These are phyloP conservation scores for Nerophis ophidion DNA, from an alignment of 2,113 vertebrate genomes.

Conservation along the genomic window DNA sequence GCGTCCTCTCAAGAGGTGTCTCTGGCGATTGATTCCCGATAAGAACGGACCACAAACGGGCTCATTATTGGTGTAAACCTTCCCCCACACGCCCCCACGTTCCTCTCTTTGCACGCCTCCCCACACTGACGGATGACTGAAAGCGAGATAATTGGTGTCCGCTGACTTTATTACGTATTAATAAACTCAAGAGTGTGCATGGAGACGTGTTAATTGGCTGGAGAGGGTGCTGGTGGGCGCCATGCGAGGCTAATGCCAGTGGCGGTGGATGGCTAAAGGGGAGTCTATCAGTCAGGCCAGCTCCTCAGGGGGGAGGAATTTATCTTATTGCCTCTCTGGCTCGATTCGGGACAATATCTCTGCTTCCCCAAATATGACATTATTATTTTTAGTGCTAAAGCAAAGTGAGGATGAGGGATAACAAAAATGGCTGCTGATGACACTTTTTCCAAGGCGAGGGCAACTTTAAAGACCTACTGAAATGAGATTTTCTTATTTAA, in stretches of 20 bases:
- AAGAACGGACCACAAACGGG: slow-evolving; percentile 31
- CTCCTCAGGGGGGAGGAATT: slow-evolving; percentile 35
- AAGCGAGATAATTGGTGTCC: slow-evolving; percentile 40
- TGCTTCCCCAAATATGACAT: background rate
- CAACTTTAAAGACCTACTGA: too few species aligned
- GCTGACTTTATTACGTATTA: slow-evolving; percentile 42
- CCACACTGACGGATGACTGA: slow-evolving; percentile 14
- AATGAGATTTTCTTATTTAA: too few species aligned
- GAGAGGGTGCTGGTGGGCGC: slow-evolving; percentile 30
- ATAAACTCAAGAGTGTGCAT: slow-evolving; percentile 37
- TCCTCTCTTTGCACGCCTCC: slow-evolving; percentile 4
- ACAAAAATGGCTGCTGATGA: background rate
- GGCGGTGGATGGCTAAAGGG: background rate
- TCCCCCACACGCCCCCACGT: background rate
- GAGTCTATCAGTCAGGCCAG: slow-evolving; percentile 42
- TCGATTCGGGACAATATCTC: slow-evolving; percentile 28
- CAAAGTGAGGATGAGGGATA: background rate
- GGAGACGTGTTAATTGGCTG: slow-evolving; percentile 54
- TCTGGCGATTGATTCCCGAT: slow-evolving; percentile 47
- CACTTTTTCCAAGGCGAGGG: background rate
- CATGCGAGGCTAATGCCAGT: slow-evolving; percentile 11
- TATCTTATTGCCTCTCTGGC: slow-evolving; percentile 30
- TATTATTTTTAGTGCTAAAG: background rate
- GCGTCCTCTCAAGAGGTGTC: slow-evolving; percentile 19
- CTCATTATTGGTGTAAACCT: slow-evolving; percentile 19